Conservation (phyloP, 2,888 invertebrate genomes). For the Pseudanteris insignis region DNA sequence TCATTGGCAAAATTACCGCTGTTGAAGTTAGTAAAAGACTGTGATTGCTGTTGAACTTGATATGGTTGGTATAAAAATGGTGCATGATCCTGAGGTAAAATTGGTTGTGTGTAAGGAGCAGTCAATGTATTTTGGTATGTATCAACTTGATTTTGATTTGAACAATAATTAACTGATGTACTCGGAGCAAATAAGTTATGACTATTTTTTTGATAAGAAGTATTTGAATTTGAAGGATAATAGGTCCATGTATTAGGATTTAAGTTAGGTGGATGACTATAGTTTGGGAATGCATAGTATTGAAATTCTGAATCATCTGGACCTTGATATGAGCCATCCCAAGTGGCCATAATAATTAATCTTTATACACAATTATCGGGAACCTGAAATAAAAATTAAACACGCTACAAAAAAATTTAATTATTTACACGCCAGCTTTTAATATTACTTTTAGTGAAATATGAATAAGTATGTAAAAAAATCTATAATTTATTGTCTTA, state of each 20-base stretch:
- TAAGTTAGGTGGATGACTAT: constrained; percentile 37
- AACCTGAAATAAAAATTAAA: no score
- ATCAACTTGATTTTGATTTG: constrained; percentile 26
- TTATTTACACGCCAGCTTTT: no score
- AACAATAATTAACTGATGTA: constrained; percentile 21
- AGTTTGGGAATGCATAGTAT: constrained; percentile 50
- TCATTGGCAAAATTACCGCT: constrained; percentile 1
- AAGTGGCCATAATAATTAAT: constrained; percentile 57
- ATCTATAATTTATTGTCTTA: no score
- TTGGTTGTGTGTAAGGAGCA: constrained; percentile 7
- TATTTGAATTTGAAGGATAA: constrained; percentile 40
- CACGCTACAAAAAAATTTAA: no score
- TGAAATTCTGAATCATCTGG: constrained; percentile 56
- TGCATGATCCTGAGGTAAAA: not conserved
- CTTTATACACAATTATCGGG: no score
- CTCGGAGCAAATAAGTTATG: constrained; percentile 12
- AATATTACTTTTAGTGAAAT: no score
- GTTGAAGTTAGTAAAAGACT: constrained; percentile 2
- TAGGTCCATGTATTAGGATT: constrained; percentile 49
- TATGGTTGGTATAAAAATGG: not conserved
- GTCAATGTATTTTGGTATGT: constrained; percentile 11
- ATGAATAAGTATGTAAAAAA: no score
- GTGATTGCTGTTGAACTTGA: constrained; percentile 7
- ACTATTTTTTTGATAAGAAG: constrained; percentile 17
- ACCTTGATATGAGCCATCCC: constrained; percentile 61